A percentile compares a stretch with the other conserved stretches of the same genome.
Conservation (phyloP, 2,113 vertebrate genomes). For the Nicator chloris region DNA sequence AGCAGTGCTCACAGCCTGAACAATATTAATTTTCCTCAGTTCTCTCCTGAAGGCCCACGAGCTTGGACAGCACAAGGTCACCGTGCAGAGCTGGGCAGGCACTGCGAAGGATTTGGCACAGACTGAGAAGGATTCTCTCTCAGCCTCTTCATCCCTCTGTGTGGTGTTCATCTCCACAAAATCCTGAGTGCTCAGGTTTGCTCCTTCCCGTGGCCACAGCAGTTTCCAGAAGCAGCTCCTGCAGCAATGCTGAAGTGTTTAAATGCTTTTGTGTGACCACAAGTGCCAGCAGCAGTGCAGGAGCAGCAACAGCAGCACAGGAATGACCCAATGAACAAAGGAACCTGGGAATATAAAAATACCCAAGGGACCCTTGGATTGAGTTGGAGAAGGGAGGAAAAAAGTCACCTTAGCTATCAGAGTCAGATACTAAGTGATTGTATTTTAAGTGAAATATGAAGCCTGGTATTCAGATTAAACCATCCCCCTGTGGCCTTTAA, state of each 20-base stretch:
- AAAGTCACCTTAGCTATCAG: conserved; percentile 55
- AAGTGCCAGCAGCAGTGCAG: background rate
- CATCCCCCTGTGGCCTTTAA: conserved; percentile 4
- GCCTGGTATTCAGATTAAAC: conserved; percentile 12
- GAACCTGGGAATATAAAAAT: background rate
- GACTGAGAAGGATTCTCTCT: background rate
- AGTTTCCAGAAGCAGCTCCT: background rate
- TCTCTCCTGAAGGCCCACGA: background rate
- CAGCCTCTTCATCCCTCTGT: background rate
- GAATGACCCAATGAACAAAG: background rate
- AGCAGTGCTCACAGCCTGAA: background rate
- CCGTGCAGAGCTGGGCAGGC: background rate
- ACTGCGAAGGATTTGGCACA: background rate
- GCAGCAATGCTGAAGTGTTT: background rate
- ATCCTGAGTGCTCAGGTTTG: background rate
- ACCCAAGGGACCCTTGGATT: background rate
- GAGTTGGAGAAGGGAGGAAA: background rate
- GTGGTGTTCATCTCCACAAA: background rate
- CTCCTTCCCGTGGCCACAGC: background rate
- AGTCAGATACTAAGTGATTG: background rate
- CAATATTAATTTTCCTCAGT: background rate
- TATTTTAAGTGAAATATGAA: conserved; percentile 38
- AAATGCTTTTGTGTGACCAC: background rate
- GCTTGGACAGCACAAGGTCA: background rate
- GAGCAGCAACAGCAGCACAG: background rate